phyloP scores from a whole-genome alignment of 2,797 vertebrate species.

The Helicolenus hilgendorfi region DNA sequence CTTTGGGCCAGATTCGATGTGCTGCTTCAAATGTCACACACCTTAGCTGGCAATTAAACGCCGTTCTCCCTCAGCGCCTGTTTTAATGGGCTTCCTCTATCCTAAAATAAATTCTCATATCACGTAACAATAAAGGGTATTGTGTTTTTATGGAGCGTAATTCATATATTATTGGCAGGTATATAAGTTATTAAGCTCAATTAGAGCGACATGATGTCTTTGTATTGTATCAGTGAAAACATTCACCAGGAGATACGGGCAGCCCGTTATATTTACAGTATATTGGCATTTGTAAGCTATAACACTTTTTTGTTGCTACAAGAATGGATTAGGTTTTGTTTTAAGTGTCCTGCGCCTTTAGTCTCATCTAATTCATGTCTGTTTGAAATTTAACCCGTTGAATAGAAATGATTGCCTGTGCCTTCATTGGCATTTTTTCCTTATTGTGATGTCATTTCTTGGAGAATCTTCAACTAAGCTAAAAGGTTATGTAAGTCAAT shows the following conservation, averaged over 20 bases:
- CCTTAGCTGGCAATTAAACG: conserved; percentile 86
- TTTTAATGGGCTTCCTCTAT: conserved; percentile 69
- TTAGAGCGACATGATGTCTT: conserved; percentile 30
- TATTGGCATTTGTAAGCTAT: not conserved
- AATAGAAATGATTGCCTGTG: no score
- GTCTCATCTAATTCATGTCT: not conserved
- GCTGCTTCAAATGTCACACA: conserved; percentile 88
- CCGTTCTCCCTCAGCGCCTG: conserved; percentile 51
- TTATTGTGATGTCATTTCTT: no score
- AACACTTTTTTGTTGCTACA: not conserved
- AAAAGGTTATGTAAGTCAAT: rapidly evolving
- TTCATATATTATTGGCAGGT: conserved; percentile 32
- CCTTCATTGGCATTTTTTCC: no score
- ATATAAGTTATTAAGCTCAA: conserved; percentile 34
- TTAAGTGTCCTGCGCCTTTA: not conserved
- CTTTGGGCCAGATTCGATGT: conserved; percentile 83
- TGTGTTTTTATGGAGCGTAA: conserved; percentile 40
- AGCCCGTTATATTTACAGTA: not conserved
- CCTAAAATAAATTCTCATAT: conserved; percentile 62
- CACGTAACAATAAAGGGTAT: conserved; percentile 21
- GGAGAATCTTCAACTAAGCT: no score
- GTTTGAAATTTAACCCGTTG: no score
- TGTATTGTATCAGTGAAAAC: conserved; percentile 7
- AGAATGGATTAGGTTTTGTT: not conserved
- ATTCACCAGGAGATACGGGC: not conserved